Evolutionary conservation across 2,113 vertebrate species (phyloP).

Genomic region (Equus przewalskii): DNA sequence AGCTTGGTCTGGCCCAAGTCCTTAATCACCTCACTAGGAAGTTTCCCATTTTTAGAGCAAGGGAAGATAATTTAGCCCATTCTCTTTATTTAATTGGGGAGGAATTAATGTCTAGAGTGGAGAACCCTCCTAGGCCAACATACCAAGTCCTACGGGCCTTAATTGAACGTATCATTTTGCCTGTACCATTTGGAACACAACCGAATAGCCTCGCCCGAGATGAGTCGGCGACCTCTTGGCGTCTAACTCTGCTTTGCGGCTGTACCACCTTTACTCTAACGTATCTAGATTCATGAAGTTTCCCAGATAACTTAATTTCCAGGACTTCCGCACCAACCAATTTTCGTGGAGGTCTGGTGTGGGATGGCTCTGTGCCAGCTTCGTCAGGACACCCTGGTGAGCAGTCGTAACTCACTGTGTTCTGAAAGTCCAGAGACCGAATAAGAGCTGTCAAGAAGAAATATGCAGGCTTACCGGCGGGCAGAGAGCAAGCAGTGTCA

Average conservation of each 20-base stretch:
- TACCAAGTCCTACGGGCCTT: not conserved
- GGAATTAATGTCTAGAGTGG: not conserved
- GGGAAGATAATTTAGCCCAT: not conserved
- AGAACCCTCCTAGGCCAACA: not conserved
- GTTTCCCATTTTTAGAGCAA: conserved; percentile 29
- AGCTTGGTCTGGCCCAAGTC: not conserved
- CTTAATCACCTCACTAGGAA: not conserved
- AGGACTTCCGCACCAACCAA: not conserved
- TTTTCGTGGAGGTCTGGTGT: conserved; percentile 8
- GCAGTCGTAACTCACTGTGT: conserved; percentile 59
- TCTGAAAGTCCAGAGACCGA: conserved; percentile 55
- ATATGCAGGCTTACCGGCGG: conserved; percentile 32
- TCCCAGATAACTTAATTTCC: conserved; percentile 50
- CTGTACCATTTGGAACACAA: not conserved
- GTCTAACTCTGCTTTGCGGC: not conserved
- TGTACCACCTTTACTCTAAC: not conserved
- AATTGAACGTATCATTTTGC: not conserved
- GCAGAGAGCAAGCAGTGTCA: conserved; percentile 44
- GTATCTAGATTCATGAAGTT: conserved; percentile 28
- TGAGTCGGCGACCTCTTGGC: not conserved
- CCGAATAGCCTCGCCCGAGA: not conserved
- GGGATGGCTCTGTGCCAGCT: not conserved
- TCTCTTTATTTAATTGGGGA: not conserved
- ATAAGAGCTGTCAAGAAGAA: conserved; percentile 75
- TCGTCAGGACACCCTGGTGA: conserved; percentile 59